Conservation (phyloP, 2,113 vertebrate genomes). For the Balaenoptera acutorostrata region DNA sequence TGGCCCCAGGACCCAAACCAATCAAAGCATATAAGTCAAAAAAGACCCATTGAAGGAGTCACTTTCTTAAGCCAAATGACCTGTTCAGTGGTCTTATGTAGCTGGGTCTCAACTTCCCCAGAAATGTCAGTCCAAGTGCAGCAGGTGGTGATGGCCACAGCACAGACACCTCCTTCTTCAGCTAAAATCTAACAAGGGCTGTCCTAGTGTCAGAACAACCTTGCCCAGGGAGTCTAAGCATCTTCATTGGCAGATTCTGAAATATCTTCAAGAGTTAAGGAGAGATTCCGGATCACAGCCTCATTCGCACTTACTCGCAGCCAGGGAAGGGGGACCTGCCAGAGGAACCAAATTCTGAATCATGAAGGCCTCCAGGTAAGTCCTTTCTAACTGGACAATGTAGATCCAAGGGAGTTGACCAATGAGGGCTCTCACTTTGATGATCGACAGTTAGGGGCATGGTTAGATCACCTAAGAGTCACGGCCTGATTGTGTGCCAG, state of each 20-base stretch:
- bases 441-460: neutral
- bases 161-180: neutral
- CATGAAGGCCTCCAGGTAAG: neutral
- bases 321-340: neutral
- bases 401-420: neutral
- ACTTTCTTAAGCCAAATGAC: neutral
- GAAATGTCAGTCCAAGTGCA: neutral
- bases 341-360: neutral
- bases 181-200: neutral
- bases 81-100: neutral
- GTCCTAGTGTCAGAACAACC: neutral
- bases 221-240: neutral
- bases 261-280: neutral
- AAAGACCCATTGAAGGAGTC: accelerated
- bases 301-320: accelerated
- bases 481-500: neutral
- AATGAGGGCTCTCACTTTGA: neutral
- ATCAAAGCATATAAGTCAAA: neutral
- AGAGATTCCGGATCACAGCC: neutral
- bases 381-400: neutral
- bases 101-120: neutral
- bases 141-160: neutral
- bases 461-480: neutral
- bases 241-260: neutral
- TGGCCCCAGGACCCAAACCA: neutral